phyloP scores from a whole-genome alignment of 2,797 vertebrate genomes.

The Sebastolobus alascanus region DNA sequence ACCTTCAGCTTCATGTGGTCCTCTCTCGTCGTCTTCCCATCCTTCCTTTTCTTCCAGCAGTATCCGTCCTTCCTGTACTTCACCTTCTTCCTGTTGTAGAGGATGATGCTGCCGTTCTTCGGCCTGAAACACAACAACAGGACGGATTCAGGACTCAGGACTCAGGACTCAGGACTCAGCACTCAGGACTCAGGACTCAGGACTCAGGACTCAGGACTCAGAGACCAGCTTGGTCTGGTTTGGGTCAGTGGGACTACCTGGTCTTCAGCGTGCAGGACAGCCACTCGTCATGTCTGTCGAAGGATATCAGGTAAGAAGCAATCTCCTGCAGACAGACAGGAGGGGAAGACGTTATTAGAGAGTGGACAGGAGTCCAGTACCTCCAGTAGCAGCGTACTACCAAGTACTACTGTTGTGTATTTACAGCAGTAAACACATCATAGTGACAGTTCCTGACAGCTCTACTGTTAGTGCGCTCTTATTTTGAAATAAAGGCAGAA shows the following conservation, averaged over 20 bases:
- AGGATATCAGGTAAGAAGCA: slow-evolving; percentile 91
- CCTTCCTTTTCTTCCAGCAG: slow-evolving; percentile 93
- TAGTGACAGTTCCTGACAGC: no score
- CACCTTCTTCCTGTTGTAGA: slow-evolving; percentile 95
- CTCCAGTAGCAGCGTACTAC: no score
- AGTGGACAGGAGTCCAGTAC: neutral
- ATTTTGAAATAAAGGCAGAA: no score
- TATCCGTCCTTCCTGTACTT: slow-evolving; percentile 94
- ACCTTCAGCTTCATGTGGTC: slow-evolving; percentile 96
- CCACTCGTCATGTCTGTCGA: slow-evolving; percentile 93
- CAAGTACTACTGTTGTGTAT: no score
- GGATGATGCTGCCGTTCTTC: slow-evolving; percentile 92
- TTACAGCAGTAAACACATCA: no score
- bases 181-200: no score
- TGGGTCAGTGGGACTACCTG: slow-evolving; percentile 60
- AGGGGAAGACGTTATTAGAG: no score
- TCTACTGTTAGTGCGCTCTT: no score
- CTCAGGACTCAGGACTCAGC: no score
- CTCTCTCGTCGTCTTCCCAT: slow-evolving; percentile 92
- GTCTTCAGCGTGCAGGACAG: slow-evolving; percentile 89
- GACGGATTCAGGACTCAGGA: no score
- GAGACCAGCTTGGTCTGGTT: no score
- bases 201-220: no score
- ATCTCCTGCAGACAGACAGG: slow-evolving; percentile 85
- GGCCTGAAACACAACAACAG: slow-evolving; percentile 78